Evolutionary conservation across 92 coral and sea anemone species (phyloP).

Genomic region (Porites divaricata): DNA sequence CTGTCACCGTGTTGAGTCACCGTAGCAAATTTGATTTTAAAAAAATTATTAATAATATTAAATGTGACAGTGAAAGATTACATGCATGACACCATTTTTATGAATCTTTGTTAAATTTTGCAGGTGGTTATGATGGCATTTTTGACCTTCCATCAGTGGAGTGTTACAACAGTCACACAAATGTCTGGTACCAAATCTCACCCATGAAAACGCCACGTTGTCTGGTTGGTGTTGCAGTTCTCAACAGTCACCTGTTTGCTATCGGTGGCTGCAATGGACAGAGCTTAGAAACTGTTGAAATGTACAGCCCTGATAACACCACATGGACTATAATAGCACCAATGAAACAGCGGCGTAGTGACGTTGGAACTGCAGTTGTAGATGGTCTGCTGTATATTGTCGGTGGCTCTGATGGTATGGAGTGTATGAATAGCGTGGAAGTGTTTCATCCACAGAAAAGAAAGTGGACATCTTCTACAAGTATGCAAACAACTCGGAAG

Average conservation of each 20-base stretch:
- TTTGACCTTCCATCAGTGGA: slow-evolving; percentile 36
- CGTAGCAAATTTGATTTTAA: too few species aligned
- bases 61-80: too few species aligned
- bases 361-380: slow-evolving; percentile 33
- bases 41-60: too few species aligned
- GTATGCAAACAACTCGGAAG: slow-evolving; percentile 28
- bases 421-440: slow-evolving; percentile 29
- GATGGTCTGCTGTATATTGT: slow-evolving; percentile 24
- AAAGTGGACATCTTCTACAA: slow-evolving; percentile 23
- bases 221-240: slow-evolving; percentile 60
- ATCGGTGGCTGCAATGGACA: slow-evolving; percentile 69
- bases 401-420: slow-evolving; percentile 41
- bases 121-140: slow-evolving; percentile 46
- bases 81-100: neutral
- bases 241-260: slow-evolving; percentile 49
- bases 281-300: slow-evolving; percentile 61
- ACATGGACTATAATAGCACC: slow-evolving; percentile 59
- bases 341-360: slow-evolving; percentile 54
- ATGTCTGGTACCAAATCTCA: slow-evolving; percentile 50
- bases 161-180: slow-evolving; percentile 31
- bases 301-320: slow-evolving; percentile 55
- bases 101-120: neutral
- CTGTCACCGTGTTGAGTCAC: too few species aligned
- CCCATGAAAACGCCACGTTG: slow-evolving; percentile 61
- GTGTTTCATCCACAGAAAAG: slow-evolving; percentile 28